Conservation (phyloP, 2,113 vertebrate species). For the Hippocampus mohnikei region DNA sequence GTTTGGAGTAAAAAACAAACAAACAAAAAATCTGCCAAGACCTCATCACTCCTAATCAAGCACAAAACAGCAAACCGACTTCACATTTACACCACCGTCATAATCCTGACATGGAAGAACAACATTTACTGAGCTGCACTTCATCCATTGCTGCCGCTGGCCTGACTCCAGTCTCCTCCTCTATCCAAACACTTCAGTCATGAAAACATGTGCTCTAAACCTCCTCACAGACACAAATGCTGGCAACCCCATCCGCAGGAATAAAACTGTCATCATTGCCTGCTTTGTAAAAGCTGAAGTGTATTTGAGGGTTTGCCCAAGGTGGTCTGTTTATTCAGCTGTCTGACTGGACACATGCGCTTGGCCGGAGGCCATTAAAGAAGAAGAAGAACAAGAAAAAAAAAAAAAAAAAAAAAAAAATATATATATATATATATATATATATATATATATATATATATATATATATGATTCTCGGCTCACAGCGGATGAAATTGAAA, state of each 20-base stretch:
- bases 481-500: slow-evolving; percentile 29
- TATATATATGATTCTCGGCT: background rate
- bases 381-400: slow-evolving; percentile 27
- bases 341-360: slow-evolving; percentile 58
- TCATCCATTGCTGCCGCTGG: background rate
- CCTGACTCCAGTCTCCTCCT: slow-evolving; percentile 8
- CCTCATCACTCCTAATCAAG: background rate
- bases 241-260: slow-evolving; percentile 29
- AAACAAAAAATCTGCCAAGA: background rate
- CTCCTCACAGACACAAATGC: slow-evolving; percentile 14
- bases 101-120: background rate
- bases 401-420: too few species aligned
- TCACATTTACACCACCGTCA: background rate
- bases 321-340: slow-evolving; percentile 60
- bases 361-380: slow-evolving; percentile 31
- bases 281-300: slow-evolving; percentile 21
- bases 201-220: slow-evolving; percentile 26
- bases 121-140: slow-evolving; percentile 3
- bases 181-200: slow-evolving; percentile 12
- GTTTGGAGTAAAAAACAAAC: too few species aligned
- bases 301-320: slow-evolving; percentile 37
- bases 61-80: background rate
- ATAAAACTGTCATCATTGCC: slow-evolving; percentile 37
- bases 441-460: too few species aligned
- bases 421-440: too few species aligned